Conservation (phyloP, 2,797 vertebrate genomes). For the Glossophaga mutica region DNA sequence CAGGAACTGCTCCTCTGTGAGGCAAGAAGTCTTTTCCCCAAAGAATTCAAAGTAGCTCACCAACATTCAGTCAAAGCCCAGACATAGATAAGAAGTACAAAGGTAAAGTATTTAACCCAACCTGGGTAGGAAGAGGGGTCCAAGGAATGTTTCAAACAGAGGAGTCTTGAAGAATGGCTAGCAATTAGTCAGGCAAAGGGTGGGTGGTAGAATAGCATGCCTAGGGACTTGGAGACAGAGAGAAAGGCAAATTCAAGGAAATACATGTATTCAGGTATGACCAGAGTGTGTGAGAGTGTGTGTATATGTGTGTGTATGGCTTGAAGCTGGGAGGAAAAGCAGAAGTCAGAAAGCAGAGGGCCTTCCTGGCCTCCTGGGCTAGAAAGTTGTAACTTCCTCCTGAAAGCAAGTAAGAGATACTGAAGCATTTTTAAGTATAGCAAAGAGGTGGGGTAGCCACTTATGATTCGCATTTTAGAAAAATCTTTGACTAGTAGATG, state of each 20-base stretch:
- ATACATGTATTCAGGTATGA: neutral
- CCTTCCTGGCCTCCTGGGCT: neutral
- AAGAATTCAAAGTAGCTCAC: neutral
- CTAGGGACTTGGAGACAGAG: neutral
- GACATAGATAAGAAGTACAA: neutral
- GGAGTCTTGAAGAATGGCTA: neutral
- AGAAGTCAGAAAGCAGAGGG: neutral
- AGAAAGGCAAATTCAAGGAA: conserved; percentile 11
- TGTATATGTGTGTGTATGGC: fast-evolving
- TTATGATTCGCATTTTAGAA: conserved; percentile 19
- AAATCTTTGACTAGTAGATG: neutral
- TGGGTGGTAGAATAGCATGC: neutral
- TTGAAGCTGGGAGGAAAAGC: neutral
- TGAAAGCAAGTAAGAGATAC: conserved; percentile 22
- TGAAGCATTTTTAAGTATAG: neutral
- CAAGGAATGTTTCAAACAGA: neutral
- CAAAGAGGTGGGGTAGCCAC: neutral
- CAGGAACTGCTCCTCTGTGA: neutral
- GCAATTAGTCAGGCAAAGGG: neutral
- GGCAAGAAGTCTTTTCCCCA: neutral
- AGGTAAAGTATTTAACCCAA: conserved; percentile 4
- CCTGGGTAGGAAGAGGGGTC: neutral
- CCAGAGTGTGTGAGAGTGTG: neutral
- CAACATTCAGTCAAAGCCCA: neutral
- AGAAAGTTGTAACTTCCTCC: neutral